phyloP scores from a whole-genome alignment of 2,888 invertebrate species.

The Neoascia interrupta region DNA sequence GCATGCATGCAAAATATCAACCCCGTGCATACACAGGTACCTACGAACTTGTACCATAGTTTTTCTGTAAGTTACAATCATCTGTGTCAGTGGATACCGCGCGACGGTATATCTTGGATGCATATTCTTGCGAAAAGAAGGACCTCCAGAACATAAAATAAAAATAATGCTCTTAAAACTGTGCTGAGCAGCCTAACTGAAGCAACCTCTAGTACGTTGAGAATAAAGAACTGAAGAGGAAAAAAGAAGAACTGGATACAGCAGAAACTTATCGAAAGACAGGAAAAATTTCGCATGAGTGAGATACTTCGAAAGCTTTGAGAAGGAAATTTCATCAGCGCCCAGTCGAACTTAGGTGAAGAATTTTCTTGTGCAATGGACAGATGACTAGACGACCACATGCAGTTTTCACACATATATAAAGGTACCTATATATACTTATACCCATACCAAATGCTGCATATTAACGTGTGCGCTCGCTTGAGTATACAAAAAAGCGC shows the following conservation, averaged over 20 bases:
- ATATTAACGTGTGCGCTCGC: slow-evolving; percentile 49
- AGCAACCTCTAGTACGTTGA: too few species aligned
- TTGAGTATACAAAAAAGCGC: slow-evolving; percentile 36
- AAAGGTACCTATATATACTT: slow-evolving; percentile 7
- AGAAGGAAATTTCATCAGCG: slow-evolving; percentile 26
- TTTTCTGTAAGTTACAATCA: too few species aligned
- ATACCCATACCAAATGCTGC: slow-evolving; percentile 21
- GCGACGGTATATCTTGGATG: too few species aligned
- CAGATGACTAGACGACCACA: slow-evolving; percentile 57
- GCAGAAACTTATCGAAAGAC: slow-evolving; percentile 32
- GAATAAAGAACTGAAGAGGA: slow-evolving; percentile 6
- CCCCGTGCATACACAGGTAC: too few species aligned
- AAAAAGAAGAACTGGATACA: slow-evolving; percentile 16
- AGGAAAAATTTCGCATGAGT: slow-evolving; percentile 36
- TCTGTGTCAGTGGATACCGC: too few species aligned
- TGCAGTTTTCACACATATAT: slow-evolving; percentile 30
- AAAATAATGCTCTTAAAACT: slow-evolving; percentile 36
- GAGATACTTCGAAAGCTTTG: background rate
- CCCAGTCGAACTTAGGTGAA: slow-evolving; percentile 22
- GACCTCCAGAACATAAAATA: slow-evolving; percentile 20
- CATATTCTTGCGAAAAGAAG: slow-evolving; percentile 26
- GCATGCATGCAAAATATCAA: too few species aligned
- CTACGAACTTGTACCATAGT: too few species aligned
- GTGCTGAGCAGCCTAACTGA: slow-evolving; percentile 22
- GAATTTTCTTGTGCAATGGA: slow-evolving; percentile 60